Evolutionary conservation across 2,888 invertebrate genomes (phyloP), one percentile per base, ranked within the genome.

Genomic region (Tenthredo amoena): DNA sequence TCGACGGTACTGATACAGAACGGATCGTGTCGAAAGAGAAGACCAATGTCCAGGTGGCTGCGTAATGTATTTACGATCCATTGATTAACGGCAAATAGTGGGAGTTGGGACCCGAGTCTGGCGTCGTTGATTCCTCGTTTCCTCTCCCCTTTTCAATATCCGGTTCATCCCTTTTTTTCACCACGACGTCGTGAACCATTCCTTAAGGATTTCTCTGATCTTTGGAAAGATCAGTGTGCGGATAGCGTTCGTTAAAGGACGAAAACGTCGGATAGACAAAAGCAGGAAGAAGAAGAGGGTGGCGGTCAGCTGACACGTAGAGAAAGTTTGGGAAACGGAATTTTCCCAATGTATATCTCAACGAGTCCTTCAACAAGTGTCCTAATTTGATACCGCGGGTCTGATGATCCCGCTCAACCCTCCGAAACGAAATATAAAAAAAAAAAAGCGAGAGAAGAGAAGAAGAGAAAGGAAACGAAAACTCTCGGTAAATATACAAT

Each of bases 51-150:
- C 77, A 77, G 34, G 50, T 34, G 68, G 68, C 5, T 34, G 68
- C 6, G 68, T 68, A 68, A 68, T 37, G n/a, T 50, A 77, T 77
- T 77, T 77, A 77, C 77, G 77, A 77, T 55, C 77, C 50, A 34
- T 77, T 77, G 77, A 77, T 77, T 77, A 77, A 77, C 15, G 77
- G 50, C 18, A 21, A 47, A 31, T 47, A 74, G 12, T 12, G 26
- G 5, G n/a, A n/a, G n/a, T n/a, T n/a, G n/a, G n/a, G 9, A 40
- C 68, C 68, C 68, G 34, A 34, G 18, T 18, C 18, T 18, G 26
- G 34, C 68, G 47, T 26, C 68, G 68, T 68, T 68, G 68, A 31
- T 34, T 68, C 68, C 68, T 34, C 68, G 31, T 68, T 34, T 68
- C 62, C 68, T 34, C 15, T 34, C 31, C 15, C 31, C 68, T 68